Percentiles rank a stretch among this genome's conserved stretches.
Evolutionary conservation across 1,140 invertebrate genomes (phyloP).

Genomic region (Lucilia sericata): DNA sequence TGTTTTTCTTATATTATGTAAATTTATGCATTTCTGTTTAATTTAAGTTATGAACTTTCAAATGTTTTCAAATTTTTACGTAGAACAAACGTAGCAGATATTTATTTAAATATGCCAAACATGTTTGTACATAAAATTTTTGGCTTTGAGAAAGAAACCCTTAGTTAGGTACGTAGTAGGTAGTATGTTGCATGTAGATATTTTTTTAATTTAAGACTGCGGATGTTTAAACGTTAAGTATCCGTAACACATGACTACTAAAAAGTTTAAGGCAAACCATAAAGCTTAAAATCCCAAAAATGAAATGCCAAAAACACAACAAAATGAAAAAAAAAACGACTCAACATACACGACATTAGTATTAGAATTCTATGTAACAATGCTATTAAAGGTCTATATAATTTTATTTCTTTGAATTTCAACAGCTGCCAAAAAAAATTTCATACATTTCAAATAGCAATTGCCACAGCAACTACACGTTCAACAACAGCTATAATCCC

Average conservation of each 20-base stretch:
- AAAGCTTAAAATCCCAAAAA: background rate
- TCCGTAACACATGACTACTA: background rate
- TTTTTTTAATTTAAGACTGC: background rate
- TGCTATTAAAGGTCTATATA: background rate
- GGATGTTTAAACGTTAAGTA: conserved; percentile 16
- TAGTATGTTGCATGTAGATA: background rate
- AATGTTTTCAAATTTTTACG: background rate
- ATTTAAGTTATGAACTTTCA: background rate
- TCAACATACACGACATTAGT: background rate
- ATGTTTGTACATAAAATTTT: background rate
- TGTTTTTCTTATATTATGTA: background rate
- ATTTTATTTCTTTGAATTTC: background rate
- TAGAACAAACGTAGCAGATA: background rate
- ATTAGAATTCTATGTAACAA: conserved; percentile 9
- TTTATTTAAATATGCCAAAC: conserved; percentile 9
- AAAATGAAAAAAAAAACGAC: background rate
- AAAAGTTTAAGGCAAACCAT: background rate
- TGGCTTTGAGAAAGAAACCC: background rate
- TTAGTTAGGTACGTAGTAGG: background rate
- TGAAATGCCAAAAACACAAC: too few relatives aligned
- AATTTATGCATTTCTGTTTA: too few relatives aligned
- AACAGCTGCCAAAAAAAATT: conserved; percentile 4
- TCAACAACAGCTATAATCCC: background rate
- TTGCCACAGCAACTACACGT: background rate
- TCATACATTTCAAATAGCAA: background rate